Evolutionary conservation across 2,797 vertebrate genomes (phyloP).

Genomic region (Phyllotis vaccarum): DNA sequence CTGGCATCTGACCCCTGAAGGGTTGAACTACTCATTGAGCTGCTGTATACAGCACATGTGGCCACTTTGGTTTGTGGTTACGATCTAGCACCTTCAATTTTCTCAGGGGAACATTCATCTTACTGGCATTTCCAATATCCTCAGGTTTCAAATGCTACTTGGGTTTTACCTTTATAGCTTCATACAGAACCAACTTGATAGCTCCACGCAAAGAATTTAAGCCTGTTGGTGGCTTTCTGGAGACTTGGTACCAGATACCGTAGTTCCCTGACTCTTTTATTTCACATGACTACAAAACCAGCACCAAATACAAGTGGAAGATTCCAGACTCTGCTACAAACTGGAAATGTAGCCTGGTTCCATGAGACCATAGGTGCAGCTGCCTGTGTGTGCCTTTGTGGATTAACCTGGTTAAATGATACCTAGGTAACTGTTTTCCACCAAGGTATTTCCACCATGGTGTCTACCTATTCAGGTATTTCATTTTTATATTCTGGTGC

Average conservation of each 20-base stretch:
- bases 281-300: neutral
- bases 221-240: neutral
- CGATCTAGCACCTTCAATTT: neutral
- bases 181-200: no score
- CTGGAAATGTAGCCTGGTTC: neutral
- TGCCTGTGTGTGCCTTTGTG: neutral
- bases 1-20: neutral
- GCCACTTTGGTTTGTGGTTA: neutral
- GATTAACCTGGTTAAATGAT: neutral
- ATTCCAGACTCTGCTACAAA: neutral
- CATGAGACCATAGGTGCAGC: no score
- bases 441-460: neutral
- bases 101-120: neutral
- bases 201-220: no score
- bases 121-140: neutral
- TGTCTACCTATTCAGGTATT: neutral
- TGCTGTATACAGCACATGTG: no score
- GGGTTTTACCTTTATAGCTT: neutral
- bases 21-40: neutral
- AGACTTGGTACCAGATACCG: neutral
- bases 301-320: neutral
- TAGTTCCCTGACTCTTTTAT: neutral
- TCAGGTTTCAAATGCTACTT: neutral
- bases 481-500: neutral
- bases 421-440: neutral